Percentiles rank a stretch among this genome's conserved stretches.
Evolutionary conservation across 2,888 invertebrate species (phyloP).

Genomic region (Drosophila nr. medialis): DNA sequence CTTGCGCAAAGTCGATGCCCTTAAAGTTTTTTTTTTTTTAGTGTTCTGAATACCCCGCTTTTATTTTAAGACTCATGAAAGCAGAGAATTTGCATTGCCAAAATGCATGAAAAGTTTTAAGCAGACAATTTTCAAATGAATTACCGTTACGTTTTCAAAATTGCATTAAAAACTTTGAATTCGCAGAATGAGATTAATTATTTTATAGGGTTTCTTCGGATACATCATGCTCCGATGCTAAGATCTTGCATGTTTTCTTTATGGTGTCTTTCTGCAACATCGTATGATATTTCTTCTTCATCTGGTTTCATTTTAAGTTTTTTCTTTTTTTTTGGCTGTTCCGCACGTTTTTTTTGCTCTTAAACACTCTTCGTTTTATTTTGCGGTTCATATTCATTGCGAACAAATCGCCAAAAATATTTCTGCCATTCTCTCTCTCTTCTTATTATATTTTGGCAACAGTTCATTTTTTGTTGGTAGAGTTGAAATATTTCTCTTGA

Average conservation of each 20-base stretch:
- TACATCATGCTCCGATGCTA: constrained; percentile 2
- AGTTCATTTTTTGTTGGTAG: constrained; percentile 31
- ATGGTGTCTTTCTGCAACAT: constrained; percentile 65
- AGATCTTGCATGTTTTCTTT: constrained; percentile 41
- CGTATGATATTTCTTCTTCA: constrained; percentile 68
- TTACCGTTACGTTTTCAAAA: not conserved
- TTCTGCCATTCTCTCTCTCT: constrained; percentile 15
- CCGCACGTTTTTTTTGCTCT: constrained; percentile 55
- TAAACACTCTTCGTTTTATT: constrained; percentile 42
- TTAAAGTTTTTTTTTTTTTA: constrained; percentile 24
- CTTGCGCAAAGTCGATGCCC: constrained; percentile 43
- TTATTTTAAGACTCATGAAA: not conserved
- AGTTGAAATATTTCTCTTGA: constrained; percentile 29
- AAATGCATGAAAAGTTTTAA: not conserved
- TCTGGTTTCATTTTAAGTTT: not conserved
- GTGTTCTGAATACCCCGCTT: constrained; percentile 2
- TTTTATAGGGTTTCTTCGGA: constrained; percentile 12
- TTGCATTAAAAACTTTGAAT: not conserved
- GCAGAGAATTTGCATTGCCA: not conserved
- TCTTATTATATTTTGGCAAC: constrained; percentile 10
- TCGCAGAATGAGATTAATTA: not conserved
- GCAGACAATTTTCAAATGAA: not conserved
- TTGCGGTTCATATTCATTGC: constrained; percentile 12
- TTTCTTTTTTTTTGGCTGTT: constrained; percentile 37
- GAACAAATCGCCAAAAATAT: constrained; percentile 54